Evolutionary conservation across 2,113 vertebrate genomes (phyloP).

Genomic region (Pangasianodon hypophthalmus): DNA sequence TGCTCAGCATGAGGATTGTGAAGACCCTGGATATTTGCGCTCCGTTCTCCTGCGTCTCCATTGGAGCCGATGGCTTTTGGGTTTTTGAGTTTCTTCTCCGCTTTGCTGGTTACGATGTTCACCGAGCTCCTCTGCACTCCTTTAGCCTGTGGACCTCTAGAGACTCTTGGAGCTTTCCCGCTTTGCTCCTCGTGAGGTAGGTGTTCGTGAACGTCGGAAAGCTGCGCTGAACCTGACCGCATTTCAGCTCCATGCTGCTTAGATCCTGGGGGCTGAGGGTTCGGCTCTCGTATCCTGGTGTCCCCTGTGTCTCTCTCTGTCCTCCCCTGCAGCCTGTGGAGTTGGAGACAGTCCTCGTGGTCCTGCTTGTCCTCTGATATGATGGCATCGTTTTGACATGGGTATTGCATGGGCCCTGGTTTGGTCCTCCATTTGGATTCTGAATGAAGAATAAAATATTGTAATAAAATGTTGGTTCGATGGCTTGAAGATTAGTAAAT

Average conservation of each 20-base stretch:
- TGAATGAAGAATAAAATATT: constrained; percentile 43
- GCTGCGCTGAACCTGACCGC: constrained; percentile 16
- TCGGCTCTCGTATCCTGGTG: constrained; percentile 55
- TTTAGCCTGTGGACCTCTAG: constrained; percentile 74
- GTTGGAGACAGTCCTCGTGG: constrained; percentile 74
- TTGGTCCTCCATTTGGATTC: constrained; percentile 74
- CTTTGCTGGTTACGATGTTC: constrained; percentile 63
- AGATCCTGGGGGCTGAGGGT: constrained; percentile 57
- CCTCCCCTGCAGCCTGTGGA: constrained; percentile 66
- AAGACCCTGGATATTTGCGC: constrained; percentile 56
- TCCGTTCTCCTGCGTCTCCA: constrained; percentile 64
- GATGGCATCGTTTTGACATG: constrained; percentile 66
- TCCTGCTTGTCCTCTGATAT: constrained; percentile 69
- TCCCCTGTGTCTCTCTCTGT: constrained; percentile 64
- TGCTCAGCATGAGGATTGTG: constrained; percentile 71
- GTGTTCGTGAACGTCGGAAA: constrained; percentile 58
- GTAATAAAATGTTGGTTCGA: no score
- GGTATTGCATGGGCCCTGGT: constrained; percentile 72
- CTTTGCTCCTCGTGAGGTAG: constrained; percentile 77
- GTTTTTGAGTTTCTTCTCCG: constrained; percentile 74
- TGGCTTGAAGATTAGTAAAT: not conserved
- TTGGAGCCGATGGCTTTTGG: constrained; percentile 71
- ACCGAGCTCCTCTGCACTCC: constrained; percentile 61
- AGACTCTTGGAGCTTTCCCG: constrained; percentile 59
- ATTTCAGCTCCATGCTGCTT: constrained; percentile 63